Evolutionary conservation across 2,113 vertebrate genomes (phyloP), one percentile per base, ranked within the genome.

Genomic region (Cochlearius cochlearius): DNA sequence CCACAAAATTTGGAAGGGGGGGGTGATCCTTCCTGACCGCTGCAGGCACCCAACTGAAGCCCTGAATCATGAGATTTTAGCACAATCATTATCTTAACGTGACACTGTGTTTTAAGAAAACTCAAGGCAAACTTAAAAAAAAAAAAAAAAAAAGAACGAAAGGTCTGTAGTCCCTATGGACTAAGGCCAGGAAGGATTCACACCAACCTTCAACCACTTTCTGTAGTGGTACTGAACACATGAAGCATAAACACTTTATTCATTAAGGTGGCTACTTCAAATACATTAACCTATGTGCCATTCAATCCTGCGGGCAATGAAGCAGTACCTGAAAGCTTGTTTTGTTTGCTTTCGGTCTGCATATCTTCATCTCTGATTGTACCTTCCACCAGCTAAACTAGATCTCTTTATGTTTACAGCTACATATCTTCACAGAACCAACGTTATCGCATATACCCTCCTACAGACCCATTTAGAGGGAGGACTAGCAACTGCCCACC

Each of bases 231-330:
- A 45, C 15, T 39, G 29, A 58, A 43, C 5, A 74, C 10, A 15
- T 2, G 19, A 56, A 76, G 63, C 67, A 66, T 8, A 56, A 89
- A 39, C 6, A 4, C 36, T 74, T 64, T 15, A 30, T 30, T 68
- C 30, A 58, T n/a, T 11, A 50, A 41, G 22, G 1, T 53, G 41
- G 15, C 26, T 59, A 4, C 43, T 50, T 38, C 68, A 32, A 49
- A 53, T 3, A 53, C 59, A n/a, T 27, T 26, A 75, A 58, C 14
- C 15, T 13, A 4, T 0, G 7, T 34, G 73, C 12, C 69, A 39
- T 17, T 30, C 2, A 0, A 17, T 62, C 62, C 7, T 0, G 5
- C 9, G 60, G 52, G 50, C 72, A 45, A 36, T 1, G 5, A 52
- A 60, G 60, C 68, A 34, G 38, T 10, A 50, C 3, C 6, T 4